Evolutionary conservation across 2,113 vertebrate species (phyloP).

Genomic region (Xiphophorus hellerii): DNA sequence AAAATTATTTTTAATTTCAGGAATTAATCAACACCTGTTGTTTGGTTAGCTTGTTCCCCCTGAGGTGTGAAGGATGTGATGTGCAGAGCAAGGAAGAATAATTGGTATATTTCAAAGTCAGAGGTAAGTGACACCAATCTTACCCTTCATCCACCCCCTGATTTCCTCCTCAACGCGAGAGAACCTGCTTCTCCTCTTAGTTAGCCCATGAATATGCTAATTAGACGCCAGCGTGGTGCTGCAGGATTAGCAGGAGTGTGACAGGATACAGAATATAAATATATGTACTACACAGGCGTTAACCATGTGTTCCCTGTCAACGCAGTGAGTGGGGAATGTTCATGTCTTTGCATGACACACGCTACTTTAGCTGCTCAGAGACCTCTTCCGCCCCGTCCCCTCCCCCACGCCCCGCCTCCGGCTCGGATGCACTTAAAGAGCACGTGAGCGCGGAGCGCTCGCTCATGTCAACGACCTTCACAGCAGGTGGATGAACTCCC

Average conservation of each 20-base stretch:
- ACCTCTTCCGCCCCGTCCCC: background rate
- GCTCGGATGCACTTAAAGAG: background rate
- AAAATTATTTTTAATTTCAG: background rate
- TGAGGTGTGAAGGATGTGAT: conserved; percentile 26
- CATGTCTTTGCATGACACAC: conserved; percentile 21
- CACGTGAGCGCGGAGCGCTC: conserved; percentile 24
- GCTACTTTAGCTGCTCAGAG: background rate
- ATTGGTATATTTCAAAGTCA: conserved; percentile 78
- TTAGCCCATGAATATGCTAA: conserved; percentile 90
- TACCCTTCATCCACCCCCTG: conserved; percentile 68
- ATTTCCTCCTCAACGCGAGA: conserved; percentile 76
- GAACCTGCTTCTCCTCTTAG: conserved; percentile 82
- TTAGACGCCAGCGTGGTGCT: conserved; percentile 79
- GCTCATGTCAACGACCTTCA: conserved; percentile 62
- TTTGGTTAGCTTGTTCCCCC: conserved; percentile 36
- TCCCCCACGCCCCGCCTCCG: background rate
- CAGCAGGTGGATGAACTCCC: conserved; percentile 75
- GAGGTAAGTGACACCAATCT: conserved; percentile 72
- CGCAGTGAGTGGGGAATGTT: conserved; percentile 3
- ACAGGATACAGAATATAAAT: conserved; percentile 4
- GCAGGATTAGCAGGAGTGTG: conserved; percentile 73
- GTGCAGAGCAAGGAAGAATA: conserved; percentile 55
- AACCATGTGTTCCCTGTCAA: conserved; percentile 4
- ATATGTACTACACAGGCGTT: background rate
- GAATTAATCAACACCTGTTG: conserved; percentile 3